These are phyloP conservation scores for Gymnothorax reevesii DNA, from an alignment of 2,797 vertebrate species.

Conservation along the genomic window DNA sequence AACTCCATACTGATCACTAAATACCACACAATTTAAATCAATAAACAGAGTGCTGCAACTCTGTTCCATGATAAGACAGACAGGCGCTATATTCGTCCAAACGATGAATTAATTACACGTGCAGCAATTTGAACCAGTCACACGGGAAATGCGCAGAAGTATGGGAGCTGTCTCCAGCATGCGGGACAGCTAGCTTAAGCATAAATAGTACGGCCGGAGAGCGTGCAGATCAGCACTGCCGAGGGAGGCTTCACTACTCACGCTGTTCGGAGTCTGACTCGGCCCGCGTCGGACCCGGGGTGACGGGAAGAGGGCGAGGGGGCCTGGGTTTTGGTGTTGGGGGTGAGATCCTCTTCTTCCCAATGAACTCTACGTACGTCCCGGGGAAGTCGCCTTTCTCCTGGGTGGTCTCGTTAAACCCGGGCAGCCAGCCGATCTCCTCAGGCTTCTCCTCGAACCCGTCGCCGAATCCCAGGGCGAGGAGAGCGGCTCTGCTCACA, in stretches of 20 bases:
- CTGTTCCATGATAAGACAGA: too few species aligned
- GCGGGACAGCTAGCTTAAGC: background rate
- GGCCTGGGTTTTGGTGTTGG: conserved; percentile 95
- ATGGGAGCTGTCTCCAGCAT: background rate
- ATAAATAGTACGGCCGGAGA: background rate
- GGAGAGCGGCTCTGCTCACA: conserved; percentile 89
- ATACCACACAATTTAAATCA: too few species aligned
- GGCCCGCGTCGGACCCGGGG: conserved; percentile 75
- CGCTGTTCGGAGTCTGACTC: conserved; percentile 90
- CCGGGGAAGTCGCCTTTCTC: conserved; percentile 96
- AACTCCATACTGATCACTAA: too few species aligned
- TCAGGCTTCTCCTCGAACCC: conserved; percentile 90
- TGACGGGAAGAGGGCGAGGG: conserved; percentile 87
- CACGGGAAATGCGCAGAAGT: background rate
- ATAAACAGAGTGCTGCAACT: too few species aligned
- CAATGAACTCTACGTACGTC: conserved; percentile 94
- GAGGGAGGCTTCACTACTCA: conserved; percentile 59
- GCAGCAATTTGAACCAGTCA: background rate
- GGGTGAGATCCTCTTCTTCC: conserved; percentile 91
- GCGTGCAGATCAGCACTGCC: background rate
- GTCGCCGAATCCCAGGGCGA: conserved; percentile 86
- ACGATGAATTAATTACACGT: too few species aligned
- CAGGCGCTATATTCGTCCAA: too few species aligned
- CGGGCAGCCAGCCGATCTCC: conserved; percentile 93
- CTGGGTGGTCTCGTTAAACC: conserved; percentile 93